These are phyloP conservation scores for Linnaemya tessellans DNA, from an alignment of 2,888 invertebrate genomes.

Conservation along the genomic window DNA sequence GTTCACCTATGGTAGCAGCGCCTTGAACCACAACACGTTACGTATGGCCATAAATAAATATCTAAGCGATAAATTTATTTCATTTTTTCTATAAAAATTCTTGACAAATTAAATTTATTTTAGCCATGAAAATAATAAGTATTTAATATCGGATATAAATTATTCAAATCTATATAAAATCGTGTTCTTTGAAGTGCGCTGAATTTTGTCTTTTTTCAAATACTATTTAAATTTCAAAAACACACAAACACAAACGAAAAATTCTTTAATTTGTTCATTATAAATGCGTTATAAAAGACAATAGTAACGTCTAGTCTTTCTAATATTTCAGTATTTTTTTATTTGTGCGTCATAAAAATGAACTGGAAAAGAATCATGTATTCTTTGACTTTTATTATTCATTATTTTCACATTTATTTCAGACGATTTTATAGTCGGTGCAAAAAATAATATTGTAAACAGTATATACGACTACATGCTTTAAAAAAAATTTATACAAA, in stretches of 20 bases:
- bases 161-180: constrained; percentile 27
- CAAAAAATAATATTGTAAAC: constrained; percentile 28
- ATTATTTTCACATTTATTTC: constrained; percentile 81
- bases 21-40: no score
- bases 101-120: constrained; percentile 17
- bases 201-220: constrained; percentile 35
- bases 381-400: constrained; percentile 82
- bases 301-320: constrained; percentile 39
- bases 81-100: not conserved
- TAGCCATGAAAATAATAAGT: constrained; percentile 31
- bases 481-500: constrained; percentile 23
- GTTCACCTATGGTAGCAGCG: no score
- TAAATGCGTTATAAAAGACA: constrained; percentile 55
- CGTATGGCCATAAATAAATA: not conserved
- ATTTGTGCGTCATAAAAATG: constrained; percentile 68
- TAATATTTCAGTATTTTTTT: constrained; percentile 45
- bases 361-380: constrained; percentile 76
- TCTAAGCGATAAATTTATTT: not conserved
- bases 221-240: constrained; percentile 34
- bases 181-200: constrained; percentile 1
- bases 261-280: constrained; percentile 45
- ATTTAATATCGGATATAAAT: constrained; percentile 38
- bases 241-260: not conserved
- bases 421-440: constrained; percentile 72
- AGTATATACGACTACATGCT: not conserved